Conservation (phyloP, 2,113 vertebrate species). For the Larimichthys polyactis region DNA sequence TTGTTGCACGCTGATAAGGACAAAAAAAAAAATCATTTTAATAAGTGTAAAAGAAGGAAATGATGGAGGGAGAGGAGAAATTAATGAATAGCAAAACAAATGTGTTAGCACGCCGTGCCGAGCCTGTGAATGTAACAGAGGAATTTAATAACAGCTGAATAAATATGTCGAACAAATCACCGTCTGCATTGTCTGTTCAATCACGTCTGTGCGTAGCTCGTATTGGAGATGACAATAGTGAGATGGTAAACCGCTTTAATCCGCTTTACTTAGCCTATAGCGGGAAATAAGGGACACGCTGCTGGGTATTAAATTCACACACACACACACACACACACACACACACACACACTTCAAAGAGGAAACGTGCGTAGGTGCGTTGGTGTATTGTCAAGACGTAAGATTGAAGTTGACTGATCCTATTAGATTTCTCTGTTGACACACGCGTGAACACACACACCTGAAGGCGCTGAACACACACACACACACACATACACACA, state of each 20-base stretch:
- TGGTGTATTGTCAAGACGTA: constrained; percentile 45
- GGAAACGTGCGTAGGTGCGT: constrained; percentile 25
- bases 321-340: constrained; percentile 17
- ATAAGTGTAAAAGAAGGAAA: background rate
- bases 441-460: constrained; percentile 22
- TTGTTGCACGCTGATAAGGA: constrained; percentile 11
- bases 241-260: constrained; percentile 50
- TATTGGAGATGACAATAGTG: constrained; percentile 29
- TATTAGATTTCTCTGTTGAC: constrained; percentile 59
- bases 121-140: background rate
- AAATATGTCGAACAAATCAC: constrained; percentile 7
- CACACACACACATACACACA: constrained; percentile 10
- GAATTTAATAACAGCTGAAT: constrained; percentile 1
- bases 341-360: constrained; percentile 28
- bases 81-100: background rate
- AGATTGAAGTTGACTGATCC: constrained; percentile 66
- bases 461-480: constrained; percentile 10
- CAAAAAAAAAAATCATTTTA: background rate
- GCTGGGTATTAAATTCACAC: constrained; percentile 16
- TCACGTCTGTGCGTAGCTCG: constrained; percentile 16
- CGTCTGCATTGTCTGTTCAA: constrained; percentile 1
- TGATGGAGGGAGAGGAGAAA: background rate
- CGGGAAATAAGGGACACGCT: constrained; percentile 46
- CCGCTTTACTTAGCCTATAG: constrained; percentile 41
- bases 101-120: background rate